Evolutionary conservation across 2,113 vertebrate genomes (phyloP), one percentile per base, ranked within the genome.

Genomic region (Pontoporia blainvillei): DNA sequence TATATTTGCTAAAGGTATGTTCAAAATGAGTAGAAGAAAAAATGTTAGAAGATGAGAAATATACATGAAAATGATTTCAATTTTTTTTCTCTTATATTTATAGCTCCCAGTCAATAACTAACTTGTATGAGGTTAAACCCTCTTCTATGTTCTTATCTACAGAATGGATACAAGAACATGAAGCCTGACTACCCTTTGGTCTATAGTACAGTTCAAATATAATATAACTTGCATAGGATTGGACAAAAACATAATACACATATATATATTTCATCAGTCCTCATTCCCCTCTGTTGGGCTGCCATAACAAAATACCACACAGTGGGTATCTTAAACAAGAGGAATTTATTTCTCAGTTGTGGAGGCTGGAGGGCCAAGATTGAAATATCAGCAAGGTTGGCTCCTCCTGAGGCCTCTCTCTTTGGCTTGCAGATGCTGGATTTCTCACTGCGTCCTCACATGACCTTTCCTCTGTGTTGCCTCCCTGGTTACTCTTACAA

Each of bases 381-480:
- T 49, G 82, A 34, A 17, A 27, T 64, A 31, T 20, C 29, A 4
- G n/a, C 34, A 25, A 29, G 23, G 39, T 75, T 46, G 31, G 11
- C 78, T 93, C 52, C 5, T 92, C 41, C 31, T 11, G 10, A 34
- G 14, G n/a, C 14, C 9, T 64, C 17, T 49, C 9, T n/a, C 5
- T 2, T 61, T 67, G n/a, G n/a, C 11, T 86, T 21, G 14, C 39
- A 23, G 3, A 36, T 8, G 20, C 3, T 31, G 0, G 7, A 36
- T 66, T 89, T 41, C 4, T 83, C 39, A 0, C 15, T 62, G 14
- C 34, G 10, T 36, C 17, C 54, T 54, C 20, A 18, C 0, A 2
- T 34, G 15, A 12, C 3, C 66, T 71, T 46, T 44, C 61, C 34
- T 88, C 25, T 72, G 36, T 49, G 18, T 52, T n/a, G 18, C 39